Conservation (phyloP, 2,888 invertebrate genomes). For the Xanthia icteritia region DNA sequence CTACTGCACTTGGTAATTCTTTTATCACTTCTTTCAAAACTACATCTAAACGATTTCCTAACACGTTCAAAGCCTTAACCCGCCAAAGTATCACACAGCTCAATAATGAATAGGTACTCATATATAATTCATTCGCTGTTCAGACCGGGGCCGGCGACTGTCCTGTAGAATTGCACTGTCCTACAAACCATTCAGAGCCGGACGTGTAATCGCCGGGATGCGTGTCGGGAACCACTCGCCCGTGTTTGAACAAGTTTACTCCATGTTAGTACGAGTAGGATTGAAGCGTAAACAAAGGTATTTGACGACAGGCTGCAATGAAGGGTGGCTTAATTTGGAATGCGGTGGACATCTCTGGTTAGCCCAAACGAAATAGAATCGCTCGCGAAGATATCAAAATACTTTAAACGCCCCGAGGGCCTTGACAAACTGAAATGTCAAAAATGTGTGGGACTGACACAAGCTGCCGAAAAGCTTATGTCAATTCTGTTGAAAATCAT, state of each 20-base stretch:
- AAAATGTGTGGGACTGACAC: background rate
- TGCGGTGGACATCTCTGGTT: background rate
- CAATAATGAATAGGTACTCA: background rate
- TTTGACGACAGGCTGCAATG: background rate
- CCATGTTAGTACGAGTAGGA: slow-evolving; percentile 16
- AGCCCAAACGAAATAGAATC: background rate
- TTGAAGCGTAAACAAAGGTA: slow-evolving; percentile 13
- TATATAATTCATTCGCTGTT: slow-evolving; percentile 11
- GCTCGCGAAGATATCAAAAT: background rate
- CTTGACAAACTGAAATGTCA: background rate
- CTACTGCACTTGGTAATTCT: background rate
- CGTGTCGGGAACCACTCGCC: slow-evolving; percentile 19
- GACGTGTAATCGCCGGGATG: slow-evolving; percentile 42
- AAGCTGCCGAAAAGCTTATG: background rate
- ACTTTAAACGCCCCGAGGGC: background rate
- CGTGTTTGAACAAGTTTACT: slow-evolving; percentile 30
- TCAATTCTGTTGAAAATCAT: background rate
- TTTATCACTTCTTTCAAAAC: background rate
- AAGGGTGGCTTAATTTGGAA: background rate
- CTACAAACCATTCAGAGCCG: slow-evolving; percentile 42
- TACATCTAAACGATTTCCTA: background rate
- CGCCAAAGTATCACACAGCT: background rate
- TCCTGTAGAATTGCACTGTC: slow-evolving; percentile 33
- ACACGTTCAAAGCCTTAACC: background rate
- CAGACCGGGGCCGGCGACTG: slow-evolving; percentile 1